Percentiles rank a stretch among this genome's conserved stretches.
Conservation (phyloP, 2,888 invertebrate species). For the Ormia ochracea region DNA sequence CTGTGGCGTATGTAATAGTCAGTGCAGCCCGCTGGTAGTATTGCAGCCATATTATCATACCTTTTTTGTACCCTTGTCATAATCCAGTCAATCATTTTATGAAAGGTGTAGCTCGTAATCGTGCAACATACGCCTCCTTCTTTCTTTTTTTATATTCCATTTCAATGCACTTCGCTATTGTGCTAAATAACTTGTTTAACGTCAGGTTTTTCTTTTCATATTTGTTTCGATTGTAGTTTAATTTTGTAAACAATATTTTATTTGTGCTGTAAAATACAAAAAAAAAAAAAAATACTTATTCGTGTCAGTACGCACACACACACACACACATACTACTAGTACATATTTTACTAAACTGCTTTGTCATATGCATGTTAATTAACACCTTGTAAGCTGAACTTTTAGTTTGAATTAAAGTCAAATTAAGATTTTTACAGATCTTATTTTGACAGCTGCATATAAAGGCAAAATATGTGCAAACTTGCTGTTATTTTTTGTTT, state of each 20-base stretch:
- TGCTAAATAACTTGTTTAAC: not conserved
- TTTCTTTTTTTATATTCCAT: too few species aligned
- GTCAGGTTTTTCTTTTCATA: not conserved
- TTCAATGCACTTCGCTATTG: not conserved
- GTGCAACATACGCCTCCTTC: not conserved
- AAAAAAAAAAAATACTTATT: too few species aligned
- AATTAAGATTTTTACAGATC: constrained; percentile 25
- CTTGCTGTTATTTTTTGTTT: not conserved
- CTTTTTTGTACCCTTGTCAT: not conserved
- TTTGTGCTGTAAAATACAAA: constrained; percentile 28
- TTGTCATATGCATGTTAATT: constrained; percentile 16
- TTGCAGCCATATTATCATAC: not conserved
- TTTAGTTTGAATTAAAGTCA: constrained; percentile 16
- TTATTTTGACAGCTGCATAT: not conserved
- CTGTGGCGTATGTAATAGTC: not conserved
- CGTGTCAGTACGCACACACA: too few species aligned
- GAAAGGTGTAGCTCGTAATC: too few species aligned
- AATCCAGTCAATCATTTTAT: not conserved
- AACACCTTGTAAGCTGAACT: not conserved
- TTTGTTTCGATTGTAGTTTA: not conserved
- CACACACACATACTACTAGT: too few species aligned
- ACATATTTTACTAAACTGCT: constrained; percentile 16
- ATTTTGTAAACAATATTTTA: constrained; percentile 7
- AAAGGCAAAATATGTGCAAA: not conserved
- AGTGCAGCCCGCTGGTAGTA: not conserved